Evolutionary conservation across 2,888 invertebrate genomes (phyloP).

Genomic region (Drosophila colorata): DNA sequence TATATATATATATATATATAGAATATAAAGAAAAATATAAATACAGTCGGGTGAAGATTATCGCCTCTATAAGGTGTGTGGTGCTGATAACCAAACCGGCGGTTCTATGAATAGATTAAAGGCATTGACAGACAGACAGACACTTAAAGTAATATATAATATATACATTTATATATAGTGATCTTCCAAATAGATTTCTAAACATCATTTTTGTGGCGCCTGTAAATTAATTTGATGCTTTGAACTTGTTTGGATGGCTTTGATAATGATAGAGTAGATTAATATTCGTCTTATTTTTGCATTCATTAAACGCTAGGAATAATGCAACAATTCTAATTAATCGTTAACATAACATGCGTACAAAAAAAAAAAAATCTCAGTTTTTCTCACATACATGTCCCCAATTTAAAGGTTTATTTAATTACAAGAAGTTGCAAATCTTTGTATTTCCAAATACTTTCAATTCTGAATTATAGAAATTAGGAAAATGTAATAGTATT

Average conservation of each 20-base stretch:
- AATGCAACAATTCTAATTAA: not conserved
- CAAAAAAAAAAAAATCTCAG: too few relatives aligned
- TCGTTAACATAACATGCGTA: not conserved
- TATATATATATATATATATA: not conserved
- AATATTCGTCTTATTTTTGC: not conserved
- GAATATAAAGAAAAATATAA: conserved; percentile 7
- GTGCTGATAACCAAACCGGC: conserved; percentile 53
- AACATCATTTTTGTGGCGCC: conserved; percentile 29
- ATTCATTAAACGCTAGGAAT: not conserved
- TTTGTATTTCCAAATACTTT: too few relatives aligned
- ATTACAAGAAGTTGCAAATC: too few relatives aligned
- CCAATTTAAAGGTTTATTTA: too few relatives aligned
- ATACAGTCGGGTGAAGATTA: conserved; percentile 1
- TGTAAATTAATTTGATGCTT: conserved; percentile 42
- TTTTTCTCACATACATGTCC: too few relatives aligned
- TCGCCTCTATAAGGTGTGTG: conserved; percentile 36
- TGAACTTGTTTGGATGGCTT: conserved; percentile 55
- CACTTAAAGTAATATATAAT: not conserved
- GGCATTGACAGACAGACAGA: conserved; percentile 20
- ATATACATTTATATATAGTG: conserved; percentile 1
- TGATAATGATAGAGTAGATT: conserved; percentile 10
- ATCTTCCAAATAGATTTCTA: conserved; percentile 36
- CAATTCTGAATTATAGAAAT: too few relatives aligned
- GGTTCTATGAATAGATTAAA: conserved; percentile 48
- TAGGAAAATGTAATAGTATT: too few relatives aligned